A percentile compares a stretch with the other conserved stretches of the same genome.
Conservation (phyloP, 2,797 vertebrate genomes). For the Odontamblyopus rebecca region DNA sequence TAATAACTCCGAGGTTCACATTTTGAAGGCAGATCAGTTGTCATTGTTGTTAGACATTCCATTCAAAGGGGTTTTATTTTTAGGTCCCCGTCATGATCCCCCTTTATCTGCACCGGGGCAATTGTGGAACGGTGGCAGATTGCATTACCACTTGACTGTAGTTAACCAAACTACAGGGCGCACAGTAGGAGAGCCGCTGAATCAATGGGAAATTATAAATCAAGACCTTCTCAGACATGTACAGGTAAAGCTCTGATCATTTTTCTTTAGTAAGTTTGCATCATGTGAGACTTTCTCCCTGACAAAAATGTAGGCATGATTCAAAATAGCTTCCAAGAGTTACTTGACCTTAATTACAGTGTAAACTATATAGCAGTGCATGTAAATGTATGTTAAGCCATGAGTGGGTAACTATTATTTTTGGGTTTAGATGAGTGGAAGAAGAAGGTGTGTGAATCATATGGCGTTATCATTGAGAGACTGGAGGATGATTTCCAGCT, state of each 20-base stretch:
- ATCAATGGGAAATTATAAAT: constrained; percentile 98
- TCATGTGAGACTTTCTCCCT: neutral
- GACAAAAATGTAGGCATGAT: neutral
- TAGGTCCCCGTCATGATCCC: constrained; percentile 82
- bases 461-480: constrained; percentile 84
- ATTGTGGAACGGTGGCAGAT: constrained; percentile 66
- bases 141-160: constrained; percentile 68
- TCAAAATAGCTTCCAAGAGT: constrained; percentile 1
- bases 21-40: constrained; percentile 67
- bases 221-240: constrained; percentile 93
- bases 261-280: neutral
- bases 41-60: constrained; percentile 87
- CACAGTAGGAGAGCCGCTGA: constrained; percentile 46
- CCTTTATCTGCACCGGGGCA: constrained; percentile 76
- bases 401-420: constrained; percentile 15
- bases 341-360: constrained; percentile 2
- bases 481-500: constrained; percentile 88
- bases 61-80: constrained; percentile 87
- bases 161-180: constrained; percentile 49
- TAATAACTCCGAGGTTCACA: constrained; percentile 9
- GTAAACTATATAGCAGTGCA: neutral
- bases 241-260: constrained; percentile 83
- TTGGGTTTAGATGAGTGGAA: constrained; percentile 91
- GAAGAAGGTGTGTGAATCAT: constrained; percentile 95
- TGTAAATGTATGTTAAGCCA: neutral